These are phyloP conservation scores for Bugula neritina DNA, from an alignment of 2,888 invertebrate genomes.

Conservation along the genomic window DNA sequence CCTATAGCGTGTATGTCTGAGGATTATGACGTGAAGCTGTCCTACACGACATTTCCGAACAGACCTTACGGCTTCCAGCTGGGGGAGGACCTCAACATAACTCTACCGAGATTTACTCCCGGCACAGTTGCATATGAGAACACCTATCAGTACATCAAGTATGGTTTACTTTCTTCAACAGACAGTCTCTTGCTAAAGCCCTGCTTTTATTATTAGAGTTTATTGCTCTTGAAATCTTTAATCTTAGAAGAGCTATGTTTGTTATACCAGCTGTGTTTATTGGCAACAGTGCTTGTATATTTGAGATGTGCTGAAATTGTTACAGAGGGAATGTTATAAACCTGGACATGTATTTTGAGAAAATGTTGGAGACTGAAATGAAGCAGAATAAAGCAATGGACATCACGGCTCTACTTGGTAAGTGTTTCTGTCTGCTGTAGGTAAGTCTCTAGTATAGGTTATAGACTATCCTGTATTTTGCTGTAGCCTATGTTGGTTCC, in stretches of 20 bases:
- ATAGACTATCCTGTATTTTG: too few relatives aligned
- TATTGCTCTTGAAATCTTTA: too few relatives aligned
- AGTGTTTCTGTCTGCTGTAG: too few relatives aligned
- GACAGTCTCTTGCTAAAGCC: too few relatives aligned
- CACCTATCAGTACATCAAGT: slow-evolving; percentile 7
- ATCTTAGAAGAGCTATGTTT: too few relatives aligned
- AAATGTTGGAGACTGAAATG: background rate
- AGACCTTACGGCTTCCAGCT: background rate
- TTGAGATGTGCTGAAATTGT: too few relatives aligned
- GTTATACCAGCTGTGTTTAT: too few relatives aligned
- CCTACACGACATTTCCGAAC: slow-evolving; percentile 9
- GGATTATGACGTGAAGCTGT: slow-evolving; percentile 5
- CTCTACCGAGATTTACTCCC: background rate
- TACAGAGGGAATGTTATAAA: slow-evolving; percentile 9
- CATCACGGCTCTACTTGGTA: background rate
- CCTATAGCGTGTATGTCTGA: slow-evolving; percentile 18
- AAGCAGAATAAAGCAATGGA: slow-evolving; percentile 25
- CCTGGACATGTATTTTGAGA: slow-evolving; percentile 15
- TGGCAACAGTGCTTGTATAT: too few relatives aligned
- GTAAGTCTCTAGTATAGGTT: too few relatives aligned
- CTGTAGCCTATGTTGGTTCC: too few relatives aligned
- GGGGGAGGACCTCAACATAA: slow-evolving; percentile 1
- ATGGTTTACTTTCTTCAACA: too few relatives aligned
- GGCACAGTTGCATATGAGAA: slow-evolving; percentile 2
- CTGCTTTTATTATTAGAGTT: background rate